These are phyloP conservation scores for Macroglossus sobrinus DNA, from an alignment of 2,113 vertebrate species.

Conservation along the genomic window DNA sequence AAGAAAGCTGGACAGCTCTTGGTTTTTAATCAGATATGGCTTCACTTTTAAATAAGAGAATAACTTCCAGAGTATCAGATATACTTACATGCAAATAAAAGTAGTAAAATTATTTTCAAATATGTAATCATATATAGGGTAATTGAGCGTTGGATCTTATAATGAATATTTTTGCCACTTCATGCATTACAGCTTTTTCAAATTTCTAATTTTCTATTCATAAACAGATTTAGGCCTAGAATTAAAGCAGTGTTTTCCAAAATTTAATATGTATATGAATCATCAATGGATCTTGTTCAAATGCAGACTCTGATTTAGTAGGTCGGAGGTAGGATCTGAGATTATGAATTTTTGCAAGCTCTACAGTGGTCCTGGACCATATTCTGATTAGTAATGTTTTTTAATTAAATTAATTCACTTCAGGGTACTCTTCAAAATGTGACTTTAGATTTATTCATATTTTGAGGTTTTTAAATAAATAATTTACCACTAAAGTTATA, in stretches of 20 bases:
- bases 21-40: background rate
- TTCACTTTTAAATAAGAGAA: background rate
- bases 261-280: background rate
- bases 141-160: constrained; percentile 4
- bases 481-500: background rate
- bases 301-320: background rate
- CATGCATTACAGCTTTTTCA: background rate
- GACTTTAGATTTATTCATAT: background rate
- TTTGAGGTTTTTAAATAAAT: constrained; percentile 6
- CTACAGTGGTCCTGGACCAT: background rate
- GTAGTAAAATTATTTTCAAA: constrained; percentile 47
- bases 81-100: background rate
- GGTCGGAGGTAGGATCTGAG: background rate
- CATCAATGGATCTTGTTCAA: background rate
- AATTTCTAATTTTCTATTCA: constrained; percentile 27
- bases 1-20: background rate
- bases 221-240: background rate
- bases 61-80: constrained; percentile 13
- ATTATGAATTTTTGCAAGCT: constrained; percentile 10
- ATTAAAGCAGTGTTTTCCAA: background rate
- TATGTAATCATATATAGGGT: background rate
- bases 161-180: background rate
- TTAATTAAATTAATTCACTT: constrained; percentile 10
- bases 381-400: background rate
- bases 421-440: background rate